phyloP scores from a whole-genome alignment of 2,797 vertebrate species.

The Cyprinodon diabolis region DNA sequence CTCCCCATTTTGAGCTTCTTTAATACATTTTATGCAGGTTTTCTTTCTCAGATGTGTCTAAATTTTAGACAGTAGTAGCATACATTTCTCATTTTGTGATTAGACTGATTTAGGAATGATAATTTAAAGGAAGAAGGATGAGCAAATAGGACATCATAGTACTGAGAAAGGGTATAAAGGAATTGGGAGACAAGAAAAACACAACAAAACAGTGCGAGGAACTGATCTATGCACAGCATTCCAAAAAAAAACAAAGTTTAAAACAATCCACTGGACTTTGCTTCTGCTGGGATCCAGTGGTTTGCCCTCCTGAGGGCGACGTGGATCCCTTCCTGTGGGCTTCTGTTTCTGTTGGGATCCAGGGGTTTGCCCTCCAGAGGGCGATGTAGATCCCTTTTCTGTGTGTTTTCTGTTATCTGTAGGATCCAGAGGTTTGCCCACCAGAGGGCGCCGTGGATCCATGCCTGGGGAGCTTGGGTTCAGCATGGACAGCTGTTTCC shows the following conservation, averaged over 20 bases:
- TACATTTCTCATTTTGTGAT: slow-evolving; percentile 39
- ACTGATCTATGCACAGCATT: slow-evolving; percentile 2
- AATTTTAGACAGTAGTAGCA: slow-evolving; percentile 32
- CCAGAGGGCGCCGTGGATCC: too few relatives aligned
- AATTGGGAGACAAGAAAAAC: neutral
- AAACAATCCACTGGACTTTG: too few relatives aligned
- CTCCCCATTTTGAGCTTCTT: slow-evolving; percentile 3
- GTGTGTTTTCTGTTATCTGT: too few relatives aligned
- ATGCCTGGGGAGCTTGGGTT: too few relatives aligned
- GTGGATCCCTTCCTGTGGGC: too few relatives aligned
- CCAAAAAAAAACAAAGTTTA: neutral
- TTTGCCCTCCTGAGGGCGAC: too few relatives aligned
- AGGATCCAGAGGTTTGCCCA: too few relatives aligned
- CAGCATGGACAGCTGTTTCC: too few relatives aligned
- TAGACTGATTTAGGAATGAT: slow-evolving; percentile 32
- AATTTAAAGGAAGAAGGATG: slow-evolving; percentile 15
- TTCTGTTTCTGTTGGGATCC: too few relatives aligned
- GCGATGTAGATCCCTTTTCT: too few relatives aligned
- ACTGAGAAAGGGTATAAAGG: neutral
- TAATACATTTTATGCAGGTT: slow-evolving; percentile 29
- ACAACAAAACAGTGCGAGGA: neutral
- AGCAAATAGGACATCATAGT: slow-evolving; percentile 5
- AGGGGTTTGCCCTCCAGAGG: too few relatives aligned
- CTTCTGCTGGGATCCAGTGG: too few relatives aligned
- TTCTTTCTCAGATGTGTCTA: slow-evolving; percentile 35